Evolutionary conservation across 2,113 vertebrate species (phyloP).

Genomic region (Gracilinanus agilis): DNA sequence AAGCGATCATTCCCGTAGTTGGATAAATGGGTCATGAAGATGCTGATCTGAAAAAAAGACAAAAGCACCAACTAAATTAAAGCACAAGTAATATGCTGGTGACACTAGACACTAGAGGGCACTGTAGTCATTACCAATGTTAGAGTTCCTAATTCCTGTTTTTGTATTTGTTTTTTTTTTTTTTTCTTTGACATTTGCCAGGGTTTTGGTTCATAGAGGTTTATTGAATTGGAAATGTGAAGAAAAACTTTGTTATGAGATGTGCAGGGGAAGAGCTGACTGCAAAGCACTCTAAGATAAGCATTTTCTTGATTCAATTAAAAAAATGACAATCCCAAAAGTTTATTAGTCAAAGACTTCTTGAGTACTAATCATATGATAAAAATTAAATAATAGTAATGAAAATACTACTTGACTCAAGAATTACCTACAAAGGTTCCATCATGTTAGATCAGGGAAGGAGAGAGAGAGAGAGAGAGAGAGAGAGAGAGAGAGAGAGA

Average conservation of each 20-base stretch:
- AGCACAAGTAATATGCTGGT: background rate
- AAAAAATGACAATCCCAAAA: background rate
- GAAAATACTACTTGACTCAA: too few relatives aligned
- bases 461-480: too few relatives aligned
- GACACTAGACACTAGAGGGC: slow-evolving; percentile 81
- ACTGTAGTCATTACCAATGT: slow-evolving; percentile 54
- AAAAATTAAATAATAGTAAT: too few relatives aligned
- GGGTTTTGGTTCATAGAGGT: background rate
- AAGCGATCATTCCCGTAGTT: slow-evolving; percentile 99
- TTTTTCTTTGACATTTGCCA: background rate
- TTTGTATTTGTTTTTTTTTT: background rate
- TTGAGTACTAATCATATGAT: too few relatives aligned
- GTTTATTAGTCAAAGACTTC: too few relatives aligned
- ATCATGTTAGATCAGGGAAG: too few relatives aligned
- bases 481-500: too few relatives aligned
- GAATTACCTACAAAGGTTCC: too few relatives aligned
- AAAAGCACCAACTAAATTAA: background rate
- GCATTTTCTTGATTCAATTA: background rate
- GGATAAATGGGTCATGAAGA: slow-evolving; percentile 99
- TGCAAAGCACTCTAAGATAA: background rate
- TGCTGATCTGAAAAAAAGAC: slow-evolving; percentile 91
- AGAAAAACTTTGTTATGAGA: background rate
- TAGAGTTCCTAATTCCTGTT: rapidly evolving
- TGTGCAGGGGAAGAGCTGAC: background rate
- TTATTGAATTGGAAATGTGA: background rate